Evolutionary conservation across 2,113 vertebrate genomes (phyloP).

Genomic region (Rhizomys pruinosus): DNA sequence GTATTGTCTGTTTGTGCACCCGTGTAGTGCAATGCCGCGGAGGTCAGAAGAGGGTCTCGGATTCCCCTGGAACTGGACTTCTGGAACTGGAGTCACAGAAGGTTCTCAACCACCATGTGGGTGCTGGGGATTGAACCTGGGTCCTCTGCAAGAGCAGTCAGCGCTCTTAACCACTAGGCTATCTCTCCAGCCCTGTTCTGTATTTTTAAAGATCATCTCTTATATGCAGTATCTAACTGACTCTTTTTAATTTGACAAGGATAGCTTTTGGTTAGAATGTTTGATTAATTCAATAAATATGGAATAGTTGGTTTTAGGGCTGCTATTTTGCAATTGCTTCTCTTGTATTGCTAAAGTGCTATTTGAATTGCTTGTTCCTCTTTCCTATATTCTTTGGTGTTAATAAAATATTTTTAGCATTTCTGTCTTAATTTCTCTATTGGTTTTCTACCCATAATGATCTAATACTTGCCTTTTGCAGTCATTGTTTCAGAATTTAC

Average conservation of each 20-base stretch:
- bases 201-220: background rate
- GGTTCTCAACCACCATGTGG: too few species aligned
- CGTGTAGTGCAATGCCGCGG: too few species aligned
- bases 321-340: background rate
- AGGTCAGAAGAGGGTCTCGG: too few species aligned
- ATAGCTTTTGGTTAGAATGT: background rate
- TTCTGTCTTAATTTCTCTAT: background rate
- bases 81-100: too few species aligned
- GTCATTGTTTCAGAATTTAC: background rate
- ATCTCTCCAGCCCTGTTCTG: too few species aligned
- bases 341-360: background rate
- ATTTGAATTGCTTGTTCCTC: background rate
- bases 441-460: background rate
- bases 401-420: background rate
- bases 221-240: background rate
- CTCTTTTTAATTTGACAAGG: background rate
- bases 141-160: too few species aligned
- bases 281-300: background rate
- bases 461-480: background rate
- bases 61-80: too few species aligned
- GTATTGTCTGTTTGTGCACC: too few species aligned
- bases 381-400: background rate
- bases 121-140: too few species aligned
- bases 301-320: background rate
- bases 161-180: too few species aligned